These are phyloP conservation scores for Cacatua alba DNA, from an alignment of 2,113 vertebrate genomes.

Conservation along the genomic window DNA sequence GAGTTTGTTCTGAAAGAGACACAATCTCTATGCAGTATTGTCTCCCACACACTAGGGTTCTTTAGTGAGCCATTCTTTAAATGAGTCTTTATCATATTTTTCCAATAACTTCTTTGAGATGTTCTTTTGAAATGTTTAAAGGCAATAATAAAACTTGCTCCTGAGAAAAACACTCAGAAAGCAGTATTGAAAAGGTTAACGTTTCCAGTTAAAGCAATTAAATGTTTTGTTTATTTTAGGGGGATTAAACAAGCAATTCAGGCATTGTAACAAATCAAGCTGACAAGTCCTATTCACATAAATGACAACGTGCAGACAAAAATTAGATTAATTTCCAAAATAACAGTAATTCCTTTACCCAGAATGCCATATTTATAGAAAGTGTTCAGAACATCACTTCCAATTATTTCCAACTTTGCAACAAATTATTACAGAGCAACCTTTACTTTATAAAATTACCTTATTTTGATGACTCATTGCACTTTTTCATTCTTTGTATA, in stretches of 20 bases:
- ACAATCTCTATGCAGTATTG: neutral
- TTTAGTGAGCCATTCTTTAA: neutral
- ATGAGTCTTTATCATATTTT: neutral
- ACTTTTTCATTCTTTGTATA: constrained; percentile 27
- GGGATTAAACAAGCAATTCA: constrained; percentile 53
- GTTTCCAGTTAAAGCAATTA: constrained; percentile 47
- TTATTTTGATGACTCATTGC: constrained; percentile 23
- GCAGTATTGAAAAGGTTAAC: constrained; percentile 43
- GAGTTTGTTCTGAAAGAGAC: neutral
- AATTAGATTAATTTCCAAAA: constrained; percentile 68
- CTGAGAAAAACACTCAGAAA: neutral
- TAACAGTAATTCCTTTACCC: constrained; percentile 56
- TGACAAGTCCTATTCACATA: constrained; percentile 58
- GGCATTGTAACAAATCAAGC: constrained; percentile 60
- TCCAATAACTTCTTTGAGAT: neutral
- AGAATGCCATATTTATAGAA: constrained; percentile 46
- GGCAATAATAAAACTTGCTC: neutral
- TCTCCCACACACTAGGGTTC: neutral
- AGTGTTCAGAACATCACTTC: constrained; percentile 25
- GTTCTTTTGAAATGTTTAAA: neutral
- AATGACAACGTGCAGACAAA: constrained; percentile 41
- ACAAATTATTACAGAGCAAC: constrained; percentile 55
- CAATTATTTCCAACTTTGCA: constrained; percentile 43
- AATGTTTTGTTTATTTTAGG: constrained; percentile 62
- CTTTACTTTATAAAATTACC: constrained; percentile 60